These are phyloP conservation scores for Damaliscus lunatus DNA, from an alignment of 2,113 vertebrate species.

Conservation along the genomic window DNA sequence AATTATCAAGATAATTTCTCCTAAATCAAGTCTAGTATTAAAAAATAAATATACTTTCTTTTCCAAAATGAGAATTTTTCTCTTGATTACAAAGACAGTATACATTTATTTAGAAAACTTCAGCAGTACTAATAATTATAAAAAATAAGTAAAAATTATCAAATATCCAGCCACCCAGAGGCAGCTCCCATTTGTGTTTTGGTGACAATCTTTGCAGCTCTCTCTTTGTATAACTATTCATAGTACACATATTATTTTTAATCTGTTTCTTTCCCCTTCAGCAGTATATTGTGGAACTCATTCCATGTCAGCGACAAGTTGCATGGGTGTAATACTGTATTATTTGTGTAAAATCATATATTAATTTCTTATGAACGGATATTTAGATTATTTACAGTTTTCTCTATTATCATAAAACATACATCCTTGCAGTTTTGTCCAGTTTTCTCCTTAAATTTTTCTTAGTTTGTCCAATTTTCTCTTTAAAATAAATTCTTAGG, in stretches of 20 bases:
- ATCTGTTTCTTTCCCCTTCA: not conserved
- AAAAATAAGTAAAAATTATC: conserved; percentile 16
- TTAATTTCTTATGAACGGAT: not conserved
- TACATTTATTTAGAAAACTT: conserved; percentile 10
- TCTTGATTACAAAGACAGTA: not conserved
- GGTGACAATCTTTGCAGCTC: not conserved
- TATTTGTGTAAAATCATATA: not conserved
- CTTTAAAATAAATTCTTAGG: not conserved
- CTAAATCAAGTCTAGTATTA: not conserved
- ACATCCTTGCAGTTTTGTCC: not conserved
- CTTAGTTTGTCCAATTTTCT: not conserved
- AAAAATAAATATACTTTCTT: conserved; percentile 32
- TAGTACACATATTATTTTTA: not conserved
- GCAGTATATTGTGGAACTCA: not conserved
- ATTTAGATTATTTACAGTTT: conserved; percentile 4
- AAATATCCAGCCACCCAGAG: not conserved
- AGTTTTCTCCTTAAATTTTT: not conserved
- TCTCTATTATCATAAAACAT: not conserved
- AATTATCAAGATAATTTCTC: not conserved
- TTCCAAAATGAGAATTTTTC: not conserved
- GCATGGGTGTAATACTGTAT: not conserved
- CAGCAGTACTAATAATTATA: not conserved
- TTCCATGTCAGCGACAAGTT: not conserved
- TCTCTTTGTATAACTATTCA: not conserved
- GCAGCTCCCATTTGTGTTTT: not conserved